Evolutionary conservation across 2,888 invertebrate species (phyloP).

Genomic region (Athetis lepigone): DNA sequence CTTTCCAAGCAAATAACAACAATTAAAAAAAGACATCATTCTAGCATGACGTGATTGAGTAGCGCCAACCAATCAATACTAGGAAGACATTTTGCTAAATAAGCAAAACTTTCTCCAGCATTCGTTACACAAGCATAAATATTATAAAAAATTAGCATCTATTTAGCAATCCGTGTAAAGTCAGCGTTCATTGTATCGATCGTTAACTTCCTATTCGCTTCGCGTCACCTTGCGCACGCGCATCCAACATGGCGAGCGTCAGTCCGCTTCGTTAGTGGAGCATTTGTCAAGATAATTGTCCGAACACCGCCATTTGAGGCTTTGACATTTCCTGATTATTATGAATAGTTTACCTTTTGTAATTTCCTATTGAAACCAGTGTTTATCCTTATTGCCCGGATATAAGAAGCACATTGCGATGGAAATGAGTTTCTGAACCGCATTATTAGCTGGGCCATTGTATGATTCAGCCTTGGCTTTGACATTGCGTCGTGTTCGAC

Average conservation of each 20-base stretch:
- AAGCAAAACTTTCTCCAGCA: slow-evolving; percentile 75
- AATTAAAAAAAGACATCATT: slow-evolving; percentile 44
- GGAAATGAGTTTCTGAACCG: slow-evolving; percentile 51
- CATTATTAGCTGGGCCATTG: slow-evolving; percentile 50
- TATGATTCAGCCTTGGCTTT: slow-evolving; percentile 79
- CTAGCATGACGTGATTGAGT: slow-evolving; percentile 35
- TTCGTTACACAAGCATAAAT: slow-evolving; percentile 54
- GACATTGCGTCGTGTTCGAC: slow-evolving; percentile 76
- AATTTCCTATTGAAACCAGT: slow-evolving; percentile 45
- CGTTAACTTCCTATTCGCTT: slow-evolving; percentile 82
- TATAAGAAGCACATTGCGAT: slow-evolving; percentile 55
- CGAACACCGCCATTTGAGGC: slow-evolving; percentile 78
- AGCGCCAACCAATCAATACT: slow-evolving; percentile 53
- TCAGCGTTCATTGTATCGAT: slow-evolving; percentile 75
- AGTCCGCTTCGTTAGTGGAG: slow-evolving; percentile 82
- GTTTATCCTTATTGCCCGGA: slow-evolving; percentile 50
- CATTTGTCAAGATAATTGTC: slow-evolving; percentile 88
- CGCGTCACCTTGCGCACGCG: slow-evolving; percentile 77
- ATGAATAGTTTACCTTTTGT: slow-evolving; percentile 67
- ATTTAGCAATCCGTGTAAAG: slow-evolving; percentile 73
- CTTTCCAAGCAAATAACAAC: slow-evolving; percentile 49
- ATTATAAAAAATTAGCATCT: slow-evolving; percentile 76
- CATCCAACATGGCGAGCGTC: slow-evolving; percentile 77
- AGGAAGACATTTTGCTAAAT: slow-evolving; percentile 66
- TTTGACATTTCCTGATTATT: slow-evolving; percentile 82